Evolutionary conservation across 1,140 invertebrate species (phyloP).

Genomic region (Zaprionus ghesquierei): DNA sequence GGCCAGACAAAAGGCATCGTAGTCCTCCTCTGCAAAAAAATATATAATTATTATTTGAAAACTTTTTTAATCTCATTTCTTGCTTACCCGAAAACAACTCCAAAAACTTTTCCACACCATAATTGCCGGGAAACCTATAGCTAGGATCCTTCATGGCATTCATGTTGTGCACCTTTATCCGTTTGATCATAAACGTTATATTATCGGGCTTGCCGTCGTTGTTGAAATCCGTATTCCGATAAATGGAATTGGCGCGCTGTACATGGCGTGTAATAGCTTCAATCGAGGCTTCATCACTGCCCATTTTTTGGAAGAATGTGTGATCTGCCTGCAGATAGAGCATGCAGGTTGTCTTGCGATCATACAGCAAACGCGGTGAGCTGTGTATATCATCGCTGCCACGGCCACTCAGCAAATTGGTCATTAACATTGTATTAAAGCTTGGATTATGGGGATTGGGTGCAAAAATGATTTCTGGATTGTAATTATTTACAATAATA

Average conservation of each 20-base stretch:
- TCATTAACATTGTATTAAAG: slow-evolving; percentile 84
- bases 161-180: slow-evolving; percentile 95
- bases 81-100: slow-evolving; percentile 94
- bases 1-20: slow-evolving; percentile 98
- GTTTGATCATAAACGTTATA: slow-evolving; percentile 98
- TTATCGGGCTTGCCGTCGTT: slow-evolving; percentile 95
- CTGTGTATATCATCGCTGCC: slow-evolving; percentile 55
- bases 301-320: slow-evolving; percentile 95
- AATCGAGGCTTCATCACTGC: slow-evolving; percentile 96
- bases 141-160: slow-evolving; percentile 91
- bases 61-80: neutral
- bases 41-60: neutral
- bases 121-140: slow-evolving; percentile 95
- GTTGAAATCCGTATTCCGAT: slow-evolving; percentile 96
- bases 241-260: slow-evolving; percentile 96
- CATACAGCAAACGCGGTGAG: slow-evolving; percentile 81
- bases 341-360: slow-evolving; percentile 92
- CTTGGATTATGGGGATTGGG: slow-evolving; percentile 83
- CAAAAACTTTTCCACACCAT: slow-evolving; percentile 96
- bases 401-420: slow-evolving; percentile 87
- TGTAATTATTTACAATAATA: slow-evolving; percentile 82
- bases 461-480: slow-evolving; percentile 80
- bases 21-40: slow-evolving; percentile 91
- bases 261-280: slow-evolving; percentile 97
- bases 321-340: slow-evolving; percentile 97